Conservation (phyloP, 1,140 invertebrate genomes). For the Oncopodura yosiiana region DNA sequence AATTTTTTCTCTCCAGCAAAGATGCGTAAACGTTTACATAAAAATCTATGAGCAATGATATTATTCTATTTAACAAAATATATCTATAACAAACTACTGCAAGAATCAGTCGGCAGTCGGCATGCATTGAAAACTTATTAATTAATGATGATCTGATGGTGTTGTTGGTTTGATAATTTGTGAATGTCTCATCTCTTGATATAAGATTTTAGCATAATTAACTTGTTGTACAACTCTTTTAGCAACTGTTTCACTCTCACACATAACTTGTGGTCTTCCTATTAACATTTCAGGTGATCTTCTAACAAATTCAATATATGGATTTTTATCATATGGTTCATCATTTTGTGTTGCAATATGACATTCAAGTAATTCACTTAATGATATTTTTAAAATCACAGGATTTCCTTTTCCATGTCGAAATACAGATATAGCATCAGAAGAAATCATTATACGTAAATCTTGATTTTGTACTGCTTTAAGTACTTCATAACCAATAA, state of each 20-base stretch:
- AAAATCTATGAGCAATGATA: too few relatives aligned
- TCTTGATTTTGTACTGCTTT: constrained; percentile 55
- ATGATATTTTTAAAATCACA: constrained; percentile 55
- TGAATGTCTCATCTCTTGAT: constrained; percentile 61
- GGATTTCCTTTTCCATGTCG: constrained; percentile 42
- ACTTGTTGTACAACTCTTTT: constrained; percentile 64
- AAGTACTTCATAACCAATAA: constrained; percentile 71
- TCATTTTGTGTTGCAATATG: constrained; percentile 39
- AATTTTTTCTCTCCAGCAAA: too few relatives aligned
- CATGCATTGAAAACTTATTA: not conserved
- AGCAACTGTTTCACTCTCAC: constrained; percentile 67
- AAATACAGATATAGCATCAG: constrained; percentile 67
- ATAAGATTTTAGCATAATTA: constrained; percentile 77
- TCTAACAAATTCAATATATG: constrained; percentile 44
- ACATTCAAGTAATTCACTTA: constrained; percentile 43
- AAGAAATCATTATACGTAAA: constrained; percentile 63
- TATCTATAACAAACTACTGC: not conserved
- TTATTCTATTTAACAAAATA: not conserved
- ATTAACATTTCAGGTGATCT: constrained; percentile 26
- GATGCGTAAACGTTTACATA: too few relatives aligned
- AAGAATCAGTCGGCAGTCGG: not conserved
- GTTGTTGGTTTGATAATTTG: constrained; percentile 22
- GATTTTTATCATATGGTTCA: constrained; percentile 36
- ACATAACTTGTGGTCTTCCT: constrained; percentile 64
- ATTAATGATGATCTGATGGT: not conserved